A percentile compares a stretch with the other conserved stretches of the same genome.
These are phyloP conservation scores for Acrobasis consociella DNA, from an alignment of 2,888 invertebrate species.

Conservation along the genomic window DNA sequence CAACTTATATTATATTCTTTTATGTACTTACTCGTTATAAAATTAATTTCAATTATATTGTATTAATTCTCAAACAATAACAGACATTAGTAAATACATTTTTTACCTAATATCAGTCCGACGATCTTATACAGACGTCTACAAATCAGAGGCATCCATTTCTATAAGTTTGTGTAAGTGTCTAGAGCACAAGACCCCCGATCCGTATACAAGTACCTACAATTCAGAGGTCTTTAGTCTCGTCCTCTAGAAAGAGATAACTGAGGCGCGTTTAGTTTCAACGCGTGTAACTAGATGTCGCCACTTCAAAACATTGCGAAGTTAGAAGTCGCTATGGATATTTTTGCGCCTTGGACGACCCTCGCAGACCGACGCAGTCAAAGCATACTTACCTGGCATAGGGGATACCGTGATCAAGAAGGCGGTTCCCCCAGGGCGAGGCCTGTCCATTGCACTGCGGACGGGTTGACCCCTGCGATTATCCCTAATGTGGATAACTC, in stretches of 20 bases:
- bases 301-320: background rate
- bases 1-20: too few species aligned
- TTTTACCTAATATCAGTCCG: too few species aligned
- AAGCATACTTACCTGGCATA: slow-evolving; percentile 19
- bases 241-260: background rate
- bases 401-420: slow-evolving; percentile 16
- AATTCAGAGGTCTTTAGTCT: background rate
- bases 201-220: background rate
- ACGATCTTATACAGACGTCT: too few species aligned
- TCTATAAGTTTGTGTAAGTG: background rate
- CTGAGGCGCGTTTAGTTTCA: background rate
- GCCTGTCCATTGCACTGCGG: slow-evolving; percentile 17
- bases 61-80: too few species aligned
- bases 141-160: too few species aligned
- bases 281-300: background rate
- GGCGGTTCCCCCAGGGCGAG: slow-evolving; percentile 17
- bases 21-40: too few species aligned
- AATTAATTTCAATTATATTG: too few species aligned
- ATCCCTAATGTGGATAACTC: slow-evolving; percentile 5
- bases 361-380: background rate
- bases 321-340: background rate
- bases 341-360: background rate
- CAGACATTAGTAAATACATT: too few species aligned
- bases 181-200: background rate
- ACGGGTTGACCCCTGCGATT: slow-evolving; percentile 12